phyloP scores from a whole-genome alignment of 2,113 vertebrate genomes.

The Alouatta palliata region DNA sequence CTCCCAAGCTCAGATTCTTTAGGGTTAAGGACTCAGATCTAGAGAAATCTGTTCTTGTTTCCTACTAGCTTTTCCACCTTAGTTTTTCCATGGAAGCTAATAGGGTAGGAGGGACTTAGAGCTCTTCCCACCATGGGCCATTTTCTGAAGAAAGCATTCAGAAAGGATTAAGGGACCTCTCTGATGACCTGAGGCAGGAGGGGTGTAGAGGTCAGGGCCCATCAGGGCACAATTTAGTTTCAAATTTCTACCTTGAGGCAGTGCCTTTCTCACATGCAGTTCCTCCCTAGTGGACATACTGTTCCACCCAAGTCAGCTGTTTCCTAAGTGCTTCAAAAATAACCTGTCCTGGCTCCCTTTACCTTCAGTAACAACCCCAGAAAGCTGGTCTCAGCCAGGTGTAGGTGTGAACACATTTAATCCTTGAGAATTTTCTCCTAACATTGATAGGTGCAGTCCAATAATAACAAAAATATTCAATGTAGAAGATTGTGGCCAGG shows the following conservation, averaged over 20 bases:
- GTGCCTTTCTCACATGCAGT: neutral
- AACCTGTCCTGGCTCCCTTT: neutral
- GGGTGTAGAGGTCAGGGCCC: neutral
- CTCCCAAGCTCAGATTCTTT: neutral
- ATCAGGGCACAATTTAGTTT: neutral
- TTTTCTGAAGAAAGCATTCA: neutral
- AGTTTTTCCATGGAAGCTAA: neutral
- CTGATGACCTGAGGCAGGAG: neutral
- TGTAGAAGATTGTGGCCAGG: neutral
- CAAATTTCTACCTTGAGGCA: neutral
- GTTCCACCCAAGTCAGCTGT: neutral
- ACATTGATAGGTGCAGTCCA: neutral
- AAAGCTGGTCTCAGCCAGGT: neutral
- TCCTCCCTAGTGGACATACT: neutral
- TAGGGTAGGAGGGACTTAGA: neutral
- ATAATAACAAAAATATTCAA: neutral
- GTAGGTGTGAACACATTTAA: neutral
- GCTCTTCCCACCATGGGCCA: neutral
- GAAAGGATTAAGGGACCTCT: neutral
- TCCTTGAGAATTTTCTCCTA: constrained; percentile 5
- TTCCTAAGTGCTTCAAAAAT: constrained; percentile 1
- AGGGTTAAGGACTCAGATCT: neutral
- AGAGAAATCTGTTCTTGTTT: neutral
- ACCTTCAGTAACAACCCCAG: neutral
- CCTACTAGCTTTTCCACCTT: neutral